Evolutionary conservation across 2,113 vertebrate genomes (phyloP), one percentile per base, ranked within the genome.

Genomic region (Ornithorhynchus anatinus): DNA sequence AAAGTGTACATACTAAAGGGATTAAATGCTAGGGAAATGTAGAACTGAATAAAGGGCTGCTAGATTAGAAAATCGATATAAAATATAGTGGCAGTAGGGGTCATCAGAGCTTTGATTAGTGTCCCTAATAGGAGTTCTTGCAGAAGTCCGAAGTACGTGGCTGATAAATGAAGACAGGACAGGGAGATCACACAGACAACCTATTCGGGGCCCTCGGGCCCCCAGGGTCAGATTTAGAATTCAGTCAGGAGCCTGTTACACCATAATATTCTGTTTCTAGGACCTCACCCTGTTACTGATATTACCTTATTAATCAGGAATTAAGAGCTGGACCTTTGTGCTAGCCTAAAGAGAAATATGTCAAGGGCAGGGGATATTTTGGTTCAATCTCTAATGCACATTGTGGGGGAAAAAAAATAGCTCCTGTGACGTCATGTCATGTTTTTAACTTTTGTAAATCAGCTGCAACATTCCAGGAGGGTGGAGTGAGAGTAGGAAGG

Each of bases 371-470:
- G 7, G 25, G 56, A 39, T 11, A 64, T 48, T n/a, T 45, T 36
- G 76, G 75, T 70, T 51, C n/a, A 72, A 63, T 56, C 23, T 17
- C 29, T 71, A 32, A 47, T 27, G 39, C 50, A 66, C 43, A n/a
- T n/a, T 60, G 59, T 31, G 42, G 69, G 69, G 80, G 58, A n/a
- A 47, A n/a, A n/a, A n/a, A 83, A 58, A 45, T n/a, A 76, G 44
- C 53, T 75, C 53, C 73, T 67, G 37, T 85, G 57, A 51, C 51
- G n/a, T n/a, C n/a, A 78, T 77, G 57, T 76, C 45, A 59, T 68
- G 33, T 73, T 79, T 82, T 67, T 37, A 69, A 31, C 39, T 27
- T 75, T 80, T 73, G 47, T 33, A 77, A 77, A 75, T 70, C 65
- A 45, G 53, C 42, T 25, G 69, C 69, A 78, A 33, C 80, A 54